Conservation (phyloP, 2,888 invertebrate species). For the Pristionchus maxplancki region DNA sequence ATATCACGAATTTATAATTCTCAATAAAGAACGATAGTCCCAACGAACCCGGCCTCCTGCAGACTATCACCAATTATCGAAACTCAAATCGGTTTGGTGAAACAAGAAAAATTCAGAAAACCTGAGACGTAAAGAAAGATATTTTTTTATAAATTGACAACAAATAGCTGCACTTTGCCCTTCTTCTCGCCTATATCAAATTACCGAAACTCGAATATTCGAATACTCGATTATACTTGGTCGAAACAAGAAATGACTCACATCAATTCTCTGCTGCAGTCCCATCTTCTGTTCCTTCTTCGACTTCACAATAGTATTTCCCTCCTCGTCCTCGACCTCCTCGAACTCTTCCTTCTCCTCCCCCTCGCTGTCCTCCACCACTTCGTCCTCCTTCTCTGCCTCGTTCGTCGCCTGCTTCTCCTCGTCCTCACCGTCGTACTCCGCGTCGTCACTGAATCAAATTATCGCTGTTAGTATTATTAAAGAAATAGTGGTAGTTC, state of each 20-base stretch:
- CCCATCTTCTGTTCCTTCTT: conserved; percentile 33
- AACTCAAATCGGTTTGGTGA: no score
- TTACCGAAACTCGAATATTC: neutral
- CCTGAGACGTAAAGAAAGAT: no score
- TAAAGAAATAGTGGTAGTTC: no score
- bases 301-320: neutral
- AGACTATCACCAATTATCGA: no score
- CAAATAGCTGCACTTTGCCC: no score
- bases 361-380: conserved; percentile 79
- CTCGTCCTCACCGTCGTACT: conserved; percentile 76
- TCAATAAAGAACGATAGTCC: no score
- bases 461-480: neutral
- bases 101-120: no score
- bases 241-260: neutral
- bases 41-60: no score
- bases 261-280: conserved; percentile 29
- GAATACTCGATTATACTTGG: neutral
- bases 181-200: neutral
- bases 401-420: conserved; percentile 56
- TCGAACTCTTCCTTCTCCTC: conserved; percentile 81
- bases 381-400: conserved; percentile 77
- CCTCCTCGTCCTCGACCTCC: conserved; percentile 83
- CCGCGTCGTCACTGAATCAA: conserved; percentile 67
- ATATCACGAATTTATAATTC: no score
- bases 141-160: no score